These are phyloP conservation scores for Drosophila monieri DNA, from an alignment of 2,888 invertebrate species.

Conservation along the genomic window DNA sequence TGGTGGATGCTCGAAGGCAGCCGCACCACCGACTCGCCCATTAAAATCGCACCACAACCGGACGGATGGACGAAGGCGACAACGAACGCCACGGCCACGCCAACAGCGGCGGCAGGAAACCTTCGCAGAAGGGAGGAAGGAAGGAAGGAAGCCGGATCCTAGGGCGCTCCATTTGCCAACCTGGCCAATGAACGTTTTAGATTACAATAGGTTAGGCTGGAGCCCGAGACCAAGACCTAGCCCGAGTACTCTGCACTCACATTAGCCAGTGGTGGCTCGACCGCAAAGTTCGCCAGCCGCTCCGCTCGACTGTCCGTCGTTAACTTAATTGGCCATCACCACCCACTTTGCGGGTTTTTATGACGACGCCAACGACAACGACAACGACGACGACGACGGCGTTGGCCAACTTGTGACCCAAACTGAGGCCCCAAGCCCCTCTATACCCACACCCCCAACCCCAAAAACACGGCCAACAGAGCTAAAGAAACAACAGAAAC, in stretches of 20 bases:
- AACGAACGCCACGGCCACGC: constrained; percentile 14
- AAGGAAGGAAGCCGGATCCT: constrained; percentile 62
- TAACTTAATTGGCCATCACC: constrained; percentile 77
- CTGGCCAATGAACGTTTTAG: constrained; percentile 76
- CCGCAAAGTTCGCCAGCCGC: constrained; percentile 66
- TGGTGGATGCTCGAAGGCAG: constrained; percentile 2
- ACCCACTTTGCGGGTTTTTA: constrained; percentile 78
- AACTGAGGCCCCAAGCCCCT: constrained; percentile 33
- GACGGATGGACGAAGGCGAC: constrained; percentile 39
- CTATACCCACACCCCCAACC: constrained; percentile 28
- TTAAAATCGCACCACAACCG: constrained; percentile 32
- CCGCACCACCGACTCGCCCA: constrained; percentile 17
- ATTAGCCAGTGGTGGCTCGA: constrained; percentile 52
- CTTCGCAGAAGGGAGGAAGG: constrained; percentile 27
- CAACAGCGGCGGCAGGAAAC: constrained; percentile 14
- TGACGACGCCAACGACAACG: constrained; percentile 49
- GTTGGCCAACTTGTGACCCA: constrained; percentile 31
- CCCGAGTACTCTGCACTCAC: constrained; percentile 7
- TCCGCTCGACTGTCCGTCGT: constrained; percentile 59
- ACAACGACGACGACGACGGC: constrained; percentile 26
- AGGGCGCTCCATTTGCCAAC: constrained; percentile 46
- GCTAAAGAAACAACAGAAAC: constrained; percentile 37
- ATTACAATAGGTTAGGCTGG: constrained; percentile 73
- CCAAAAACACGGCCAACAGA: constrained; percentile 28
- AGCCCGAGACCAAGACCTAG: constrained; percentile 32